phyloP scores from a whole-genome alignment of 1,140 invertebrate species.

The Drosophila pseudoananassae region DNA sequence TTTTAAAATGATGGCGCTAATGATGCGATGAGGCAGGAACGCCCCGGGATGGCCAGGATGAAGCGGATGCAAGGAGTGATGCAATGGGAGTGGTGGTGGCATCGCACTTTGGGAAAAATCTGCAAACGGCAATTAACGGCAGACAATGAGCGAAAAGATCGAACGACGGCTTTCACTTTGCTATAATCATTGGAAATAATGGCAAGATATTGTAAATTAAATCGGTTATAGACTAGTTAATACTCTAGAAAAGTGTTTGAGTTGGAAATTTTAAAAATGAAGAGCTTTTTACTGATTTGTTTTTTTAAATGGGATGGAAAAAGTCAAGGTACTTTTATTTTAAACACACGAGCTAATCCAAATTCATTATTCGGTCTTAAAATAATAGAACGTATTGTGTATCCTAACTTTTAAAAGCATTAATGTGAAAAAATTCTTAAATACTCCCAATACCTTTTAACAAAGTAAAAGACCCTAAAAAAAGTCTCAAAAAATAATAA shows the following conservation, averaged over 20 bases:
- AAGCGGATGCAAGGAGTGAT: slow-evolving; percentile 7
- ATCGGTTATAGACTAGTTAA: neutral
- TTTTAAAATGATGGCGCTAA: slow-evolving; percentile 78
- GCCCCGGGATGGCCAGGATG: slow-evolving; percentile 25
- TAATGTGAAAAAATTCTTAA: no score
- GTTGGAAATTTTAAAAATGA: no score
- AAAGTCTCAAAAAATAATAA: no score
- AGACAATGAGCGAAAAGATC: slow-evolving; percentile 51
- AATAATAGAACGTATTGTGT: no score
- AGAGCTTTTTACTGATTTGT: no score
- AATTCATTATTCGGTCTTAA: no score
- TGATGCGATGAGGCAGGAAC: slow-evolving; percentile 56
- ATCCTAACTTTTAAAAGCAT: no score
- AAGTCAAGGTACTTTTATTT: no score
- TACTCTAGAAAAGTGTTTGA: neutral
- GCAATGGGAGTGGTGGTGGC: slow-evolving; percentile 2
- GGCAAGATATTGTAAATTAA: slow-evolving; percentile 10
- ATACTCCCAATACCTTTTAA: no score
- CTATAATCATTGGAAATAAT: slow-evolving; percentile 67
- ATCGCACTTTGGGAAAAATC: slow-evolving; percentile 39
- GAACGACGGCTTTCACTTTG: slow-evolving; percentile 49
- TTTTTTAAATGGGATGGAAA: no score
- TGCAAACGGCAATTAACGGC: slow-evolving; percentile 63
- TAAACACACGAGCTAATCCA: no score
- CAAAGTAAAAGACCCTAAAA: no score